Conservation (phyloP, 2,113 vertebrate genomes). For the Datnioides undecimradiatus region DNA sequence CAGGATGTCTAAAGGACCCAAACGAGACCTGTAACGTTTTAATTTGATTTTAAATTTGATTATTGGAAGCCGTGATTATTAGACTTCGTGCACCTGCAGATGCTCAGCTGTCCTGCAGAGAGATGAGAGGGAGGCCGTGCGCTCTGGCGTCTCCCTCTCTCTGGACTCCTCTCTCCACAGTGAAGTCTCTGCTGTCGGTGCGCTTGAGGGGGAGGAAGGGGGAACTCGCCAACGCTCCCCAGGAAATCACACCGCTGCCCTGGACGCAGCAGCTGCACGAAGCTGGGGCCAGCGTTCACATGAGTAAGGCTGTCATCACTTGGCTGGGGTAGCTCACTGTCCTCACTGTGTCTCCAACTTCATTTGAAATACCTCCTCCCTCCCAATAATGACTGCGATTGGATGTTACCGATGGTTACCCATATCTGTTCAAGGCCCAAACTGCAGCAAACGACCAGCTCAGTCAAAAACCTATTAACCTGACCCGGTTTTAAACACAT, state of each 20-base stretch:
- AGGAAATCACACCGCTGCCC: constrained; percentile 84
- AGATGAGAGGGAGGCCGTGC: constrained; percentile 38
- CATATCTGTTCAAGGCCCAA: too few species aligned
- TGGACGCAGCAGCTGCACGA: constrained; percentile 36
- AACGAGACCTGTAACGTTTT: background rate
- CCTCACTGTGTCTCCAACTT: background rate
- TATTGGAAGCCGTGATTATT: background rate
- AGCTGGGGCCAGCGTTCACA: constrained; percentile 67
- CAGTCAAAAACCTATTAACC: background rate
- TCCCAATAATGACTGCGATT: too few species aligned
- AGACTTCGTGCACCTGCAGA: constrained; percentile 18
- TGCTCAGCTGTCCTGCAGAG: constrained; percentile 71
- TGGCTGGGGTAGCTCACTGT: constrained; percentile 45
- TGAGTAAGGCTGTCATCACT: constrained; percentile 89
- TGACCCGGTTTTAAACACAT: too few species aligned
- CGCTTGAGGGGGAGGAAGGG: constrained; percentile 79
- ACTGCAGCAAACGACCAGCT: too few species aligned
- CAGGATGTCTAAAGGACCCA: too few species aligned
- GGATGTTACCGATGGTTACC: too few species aligned
- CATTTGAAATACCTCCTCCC: too few species aligned
- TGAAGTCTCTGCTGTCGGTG: constrained; percentile 75
- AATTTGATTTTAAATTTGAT: background rate
- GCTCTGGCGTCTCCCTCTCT: constrained; percentile 57
- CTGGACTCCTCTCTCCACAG: constrained; percentile 49
- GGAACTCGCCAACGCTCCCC: constrained; percentile 69